Percentiles rank a stretch among this genome's conserved stretches.
Evolutionary conservation across 2,888 invertebrate genomes (phyloP).

Genomic region (Philopedon plagiatum): DNA sequence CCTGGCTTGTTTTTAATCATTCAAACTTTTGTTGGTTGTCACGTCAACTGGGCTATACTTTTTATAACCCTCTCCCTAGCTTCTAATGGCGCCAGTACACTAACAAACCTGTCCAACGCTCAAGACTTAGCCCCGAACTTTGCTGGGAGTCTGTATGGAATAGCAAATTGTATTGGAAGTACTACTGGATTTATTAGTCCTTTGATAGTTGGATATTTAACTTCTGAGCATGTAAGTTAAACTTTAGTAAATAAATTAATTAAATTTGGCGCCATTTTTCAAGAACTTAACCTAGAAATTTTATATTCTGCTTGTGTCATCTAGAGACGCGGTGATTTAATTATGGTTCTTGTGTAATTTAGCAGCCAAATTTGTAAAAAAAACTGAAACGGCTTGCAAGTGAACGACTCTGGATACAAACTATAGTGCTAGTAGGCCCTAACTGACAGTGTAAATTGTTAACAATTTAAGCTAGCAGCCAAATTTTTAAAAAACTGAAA

Average conservation of each 20-base stretch:
- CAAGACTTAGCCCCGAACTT: constrained; percentile 83
- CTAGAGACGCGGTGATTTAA: too few relatives aligned
- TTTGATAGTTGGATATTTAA: constrained; percentile 74
- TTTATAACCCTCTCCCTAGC: constrained; percentile 80
- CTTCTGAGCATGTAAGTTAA: constrained; percentile 62
- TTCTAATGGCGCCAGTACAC: constrained; percentile 68
- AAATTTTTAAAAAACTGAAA: too few relatives aligned
- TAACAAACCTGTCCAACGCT: constrained; percentile 68
- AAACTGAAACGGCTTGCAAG: too few relatives aligned
- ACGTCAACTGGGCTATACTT: constrained; percentile 75
- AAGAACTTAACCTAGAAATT: too few relatives aligned
- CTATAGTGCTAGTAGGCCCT: too few relatives aligned
- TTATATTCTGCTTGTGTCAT: too few relatives aligned
- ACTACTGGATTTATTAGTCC: constrained; percentile 82
- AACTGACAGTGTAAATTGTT: too few relatives aligned
- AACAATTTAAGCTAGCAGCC: too few relatives aligned
- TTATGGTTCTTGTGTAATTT: too few relatives aligned
- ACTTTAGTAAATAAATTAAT: not conserved
- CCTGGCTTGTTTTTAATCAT: constrained; percentile 71
- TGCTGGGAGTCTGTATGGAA: constrained; percentile 81
- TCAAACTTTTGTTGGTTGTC: constrained; percentile 75
- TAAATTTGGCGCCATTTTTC: too few relatives aligned
- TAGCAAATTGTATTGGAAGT: constrained; percentile 81
- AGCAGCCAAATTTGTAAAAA: too few relatives aligned
- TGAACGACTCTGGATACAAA: too few relatives aligned